phyloP scores from a whole-genome alignment of 2,113 vertebrate genomes.

The Osmerus eperlanus region DNA sequence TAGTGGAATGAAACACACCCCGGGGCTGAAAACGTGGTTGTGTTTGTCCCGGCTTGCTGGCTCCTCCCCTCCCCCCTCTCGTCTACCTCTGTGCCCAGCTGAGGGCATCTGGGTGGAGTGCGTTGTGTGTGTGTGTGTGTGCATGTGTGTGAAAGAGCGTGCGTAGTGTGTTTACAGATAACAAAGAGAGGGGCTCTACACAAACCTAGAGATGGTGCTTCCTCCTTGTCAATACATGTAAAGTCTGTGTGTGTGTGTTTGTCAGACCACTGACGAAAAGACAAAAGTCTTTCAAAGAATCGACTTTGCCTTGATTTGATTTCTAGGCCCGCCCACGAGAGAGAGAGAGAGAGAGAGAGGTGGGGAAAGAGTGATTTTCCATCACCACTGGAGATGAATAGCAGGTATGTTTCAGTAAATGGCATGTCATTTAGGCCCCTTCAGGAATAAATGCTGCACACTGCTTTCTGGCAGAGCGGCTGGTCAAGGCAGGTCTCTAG shows the following conservation, averaged over 20 bases:
- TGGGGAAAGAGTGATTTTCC: not conserved
- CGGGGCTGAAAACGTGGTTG: too few species aligned
- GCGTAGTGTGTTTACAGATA: not conserved
- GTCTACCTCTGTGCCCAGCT: too few species aligned
- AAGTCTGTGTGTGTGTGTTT: not conserved
- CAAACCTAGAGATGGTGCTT: not conserved
- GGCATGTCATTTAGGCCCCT: not conserved
- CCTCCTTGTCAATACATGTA: not conserved
- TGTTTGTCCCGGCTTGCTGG: too few species aligned
- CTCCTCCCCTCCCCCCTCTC: too few species aligned
- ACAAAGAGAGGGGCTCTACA: not conserved
- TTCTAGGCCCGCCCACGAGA: conserved; percentile 25
- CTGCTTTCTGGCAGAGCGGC: not conserved
- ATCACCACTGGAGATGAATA: not conserved
- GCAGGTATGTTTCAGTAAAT: not conserved
- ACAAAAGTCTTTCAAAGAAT: conserved; percentile 22
- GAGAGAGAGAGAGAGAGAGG: not conserved
- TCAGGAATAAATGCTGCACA: conserved; percentile 1
- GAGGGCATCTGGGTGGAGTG: too few species aligned
- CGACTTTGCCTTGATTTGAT: conserved; percentile 37
- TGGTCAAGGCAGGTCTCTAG: not conserved
- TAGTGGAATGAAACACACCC: too few species aligned
- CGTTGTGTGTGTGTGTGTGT: not conserved
- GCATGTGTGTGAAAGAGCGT: not conserved
- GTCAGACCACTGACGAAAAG: conserved; percentile 15